Base-by-base conservation (phyloP, 2,888 invertebrate genomes). In the Anarsia innoxiella region DNA sequence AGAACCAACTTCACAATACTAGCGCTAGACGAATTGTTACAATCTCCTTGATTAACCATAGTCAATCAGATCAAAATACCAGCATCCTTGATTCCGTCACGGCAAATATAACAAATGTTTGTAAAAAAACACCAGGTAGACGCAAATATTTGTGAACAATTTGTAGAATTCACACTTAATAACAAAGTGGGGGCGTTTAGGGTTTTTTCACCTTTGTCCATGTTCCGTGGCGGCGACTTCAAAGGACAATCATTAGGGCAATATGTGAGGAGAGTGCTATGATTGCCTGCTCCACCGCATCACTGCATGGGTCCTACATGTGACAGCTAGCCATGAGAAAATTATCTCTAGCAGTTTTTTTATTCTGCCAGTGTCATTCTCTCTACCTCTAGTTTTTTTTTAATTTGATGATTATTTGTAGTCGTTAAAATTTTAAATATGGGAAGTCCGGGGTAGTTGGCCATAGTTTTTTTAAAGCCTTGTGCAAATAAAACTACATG, bases 101-200 rank as follows among this genome's bases (percentile, higher is more conserved):
- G 77, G 69, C 65, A 69, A 74, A 77, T 75, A 64, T 70, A 61
- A 69, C 65, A 65, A 70, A 72, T 69, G 66, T n/a, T 51, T 42
- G 57, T 62, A 66, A 73, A 79, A 75, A 74, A 72, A 54, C 54
- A 53, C 63, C 83, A 82, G 83, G 83, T 83, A 83, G 84, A 72
- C 70, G 75, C 82, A 83, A 84, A 84, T 83, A 83, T 84, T 83
- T 84, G 79, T 72, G 82, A 82, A 77, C 80, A 71, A 76, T 82
- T 80, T 80, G 76, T 79, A 71, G 74, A 74, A 79, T 80, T 82
- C 83, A 82, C 83, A 82, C 83, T 72, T 82, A 80, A 80, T 80
- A 83, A 82, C 74, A 65, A 76, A 72, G 61, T 67, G 51, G 57
- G 54, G 66, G 63, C 56, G 66, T 65, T 66, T 61, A 56, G 46